phyloP scores from a whole-genome alignment of 1,140 invertebrate genomes.

The Leptinotarsa undecemlineata region DNA sequence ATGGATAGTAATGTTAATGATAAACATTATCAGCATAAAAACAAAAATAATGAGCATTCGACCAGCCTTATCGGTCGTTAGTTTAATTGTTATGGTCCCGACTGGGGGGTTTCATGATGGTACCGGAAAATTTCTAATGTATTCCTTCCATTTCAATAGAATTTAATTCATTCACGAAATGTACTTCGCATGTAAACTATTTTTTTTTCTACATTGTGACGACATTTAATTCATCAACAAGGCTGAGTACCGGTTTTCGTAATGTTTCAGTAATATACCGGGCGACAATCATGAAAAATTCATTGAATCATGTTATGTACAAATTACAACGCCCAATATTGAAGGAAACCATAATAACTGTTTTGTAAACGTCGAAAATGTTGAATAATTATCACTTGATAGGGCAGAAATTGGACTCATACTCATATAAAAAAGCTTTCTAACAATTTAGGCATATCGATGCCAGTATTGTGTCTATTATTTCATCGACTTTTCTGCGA shows the following conservation, averaged over 20 bases:
- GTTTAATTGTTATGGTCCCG: neutral
- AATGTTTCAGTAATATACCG: neutral
- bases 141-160: neutral
- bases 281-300: too few relatives aligned
- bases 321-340: too few relatives aligned
- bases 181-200: neutral
- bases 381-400: too few relatives aligned
- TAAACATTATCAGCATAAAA: slow-evolving; percentile 8
- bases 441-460: too few relatives aligned
- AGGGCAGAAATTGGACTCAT: too few relatives aligned
- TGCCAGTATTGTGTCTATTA: too few relatives aligned
- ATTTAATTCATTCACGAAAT: neutral
- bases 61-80: neutral
- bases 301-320: too few relatives aligned
- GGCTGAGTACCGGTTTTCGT: slow-evolving; percentile 1
- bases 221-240: neutral
- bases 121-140: slow-evolving; percentile 3
- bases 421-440: too few relatives aligned
- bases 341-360: too few relatives aligned
- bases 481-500: too few relatives aligned
- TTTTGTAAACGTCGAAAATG: too few relatives aligned
- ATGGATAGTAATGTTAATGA: neutral
- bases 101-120: neutral
- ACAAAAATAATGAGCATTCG: slow-evolving; percentile 6
- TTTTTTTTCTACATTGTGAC: neutral